phyloP scores from a whole-genome alignment of 2,888 invertebrate species.

The Tiliacea aurago region DNA sequence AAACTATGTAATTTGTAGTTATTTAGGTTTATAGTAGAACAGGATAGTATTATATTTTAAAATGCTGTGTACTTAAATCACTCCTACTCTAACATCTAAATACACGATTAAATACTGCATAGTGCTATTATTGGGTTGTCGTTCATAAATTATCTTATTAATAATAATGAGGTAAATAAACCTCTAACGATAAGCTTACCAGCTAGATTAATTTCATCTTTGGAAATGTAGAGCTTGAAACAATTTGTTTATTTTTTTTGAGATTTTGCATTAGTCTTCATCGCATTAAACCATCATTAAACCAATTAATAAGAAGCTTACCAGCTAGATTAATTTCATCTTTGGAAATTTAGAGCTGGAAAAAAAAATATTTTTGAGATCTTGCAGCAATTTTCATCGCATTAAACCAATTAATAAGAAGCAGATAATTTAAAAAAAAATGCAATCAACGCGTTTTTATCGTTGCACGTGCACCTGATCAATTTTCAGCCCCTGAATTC shows the following conservation, averaged over 20 bases:
- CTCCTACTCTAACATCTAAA: constrained; percentile 33
- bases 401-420: too few relatives aligned
- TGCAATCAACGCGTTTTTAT: too few relatives aligned
- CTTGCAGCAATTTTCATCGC: too few relatives aligned
- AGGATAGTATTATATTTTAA: constrained; percentile 20
- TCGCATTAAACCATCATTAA: too few relatives aligned
- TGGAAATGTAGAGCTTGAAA: background rate
- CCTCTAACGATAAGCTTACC: background rate
- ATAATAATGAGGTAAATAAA: constrained; percentile 6
- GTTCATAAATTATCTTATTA: constrained; percentile 37
- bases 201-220: constrained; percentile 1
- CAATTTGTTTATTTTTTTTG: background rate
- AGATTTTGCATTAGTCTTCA: too few relatives aligned
- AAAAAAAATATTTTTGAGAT: background rate
- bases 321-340: background rate
- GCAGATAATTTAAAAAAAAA: too few relatives aligned
- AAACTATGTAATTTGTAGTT: background rate
- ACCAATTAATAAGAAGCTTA: background rate
- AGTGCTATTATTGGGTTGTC: constrained; percentile 27
- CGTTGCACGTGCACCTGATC: background rate
- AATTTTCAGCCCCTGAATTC: background rate
- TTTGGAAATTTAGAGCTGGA: background rate
- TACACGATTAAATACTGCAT: constrained; percentile 37
- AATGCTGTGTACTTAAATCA: constrained; percentile 41
- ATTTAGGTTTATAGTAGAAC: constrained; percentile 21